Evolutionary conservation across 2,113 vertebrate species (phyloP).

Genomic region (Trochalopteron elliotii): DNA sequence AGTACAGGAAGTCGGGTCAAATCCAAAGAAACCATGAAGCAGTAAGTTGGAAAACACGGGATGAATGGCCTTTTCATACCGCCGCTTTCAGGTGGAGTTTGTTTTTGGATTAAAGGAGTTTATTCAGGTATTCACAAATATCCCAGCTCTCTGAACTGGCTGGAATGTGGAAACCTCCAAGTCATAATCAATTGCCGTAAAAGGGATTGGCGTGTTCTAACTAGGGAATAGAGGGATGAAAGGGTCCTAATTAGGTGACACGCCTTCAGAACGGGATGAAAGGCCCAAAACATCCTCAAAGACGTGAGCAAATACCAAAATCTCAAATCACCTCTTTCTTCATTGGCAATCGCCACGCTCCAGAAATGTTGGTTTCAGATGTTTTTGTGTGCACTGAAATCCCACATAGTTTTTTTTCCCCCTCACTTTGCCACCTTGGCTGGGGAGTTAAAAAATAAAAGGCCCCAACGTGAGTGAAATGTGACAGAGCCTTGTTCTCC

Average conservation of each 20-base stretch:
- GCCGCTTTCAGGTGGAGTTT: conserved; percentile 78
- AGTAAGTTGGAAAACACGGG: conserved; percentile 63
- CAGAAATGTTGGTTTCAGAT: conserved; percentile 24
- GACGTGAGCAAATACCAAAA: neutral
- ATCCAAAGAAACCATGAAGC: conserved; percentile 68
- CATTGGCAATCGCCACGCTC: neutral
- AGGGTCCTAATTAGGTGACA: conserved; percentile 72
- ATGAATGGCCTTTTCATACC: conserved; percentile 77
- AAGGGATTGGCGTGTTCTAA: conserved; percentile 59
- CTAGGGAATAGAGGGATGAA: conserved; percentile 71
- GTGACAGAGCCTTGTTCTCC: neutral
- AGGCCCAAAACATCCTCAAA: conserved; percentile 65
- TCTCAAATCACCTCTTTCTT: conserved; percentile 66
- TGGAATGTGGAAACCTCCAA: conserved; percentile 73
- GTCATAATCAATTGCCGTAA: conserved; percentile 70
- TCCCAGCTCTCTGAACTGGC: conserved; percentile 69
- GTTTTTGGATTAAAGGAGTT: conserved; percentile 81
- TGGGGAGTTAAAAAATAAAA: neutral
- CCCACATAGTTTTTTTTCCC: neutral
- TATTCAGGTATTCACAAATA: conserved; percentile 79
- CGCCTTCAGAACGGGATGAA: conserved; percentile 65
- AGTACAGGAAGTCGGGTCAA: conserved; percentile 70
- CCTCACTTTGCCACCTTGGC: neutral
- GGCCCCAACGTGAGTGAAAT: neutral
- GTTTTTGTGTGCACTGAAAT: neutral